phyloP scores from a whole-genome alignment of 2,113 vertebrate genomes.

The Chaetodon trifascialis region DNA sequence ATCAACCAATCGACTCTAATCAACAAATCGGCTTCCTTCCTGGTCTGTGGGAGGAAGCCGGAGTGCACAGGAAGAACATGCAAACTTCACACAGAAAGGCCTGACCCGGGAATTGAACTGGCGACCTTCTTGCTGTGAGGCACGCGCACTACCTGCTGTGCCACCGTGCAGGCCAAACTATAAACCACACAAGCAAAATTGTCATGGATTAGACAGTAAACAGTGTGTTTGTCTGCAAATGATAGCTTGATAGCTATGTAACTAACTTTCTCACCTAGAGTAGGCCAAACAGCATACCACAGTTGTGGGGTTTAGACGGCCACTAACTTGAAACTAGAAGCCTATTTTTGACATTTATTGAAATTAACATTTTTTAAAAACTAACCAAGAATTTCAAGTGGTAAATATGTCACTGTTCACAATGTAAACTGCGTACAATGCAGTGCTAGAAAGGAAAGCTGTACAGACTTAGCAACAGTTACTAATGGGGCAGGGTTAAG shows the following conservation, averaged over 20 bases:
- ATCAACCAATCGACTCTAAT: too few relatives aligned
- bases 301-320: background rate
- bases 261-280: background rate
- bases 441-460: background rate
- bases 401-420: too few relatives aligned
- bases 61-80: too few relatives aligned
- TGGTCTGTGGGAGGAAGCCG: too few relatives aligned
- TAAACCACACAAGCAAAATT: background rate
- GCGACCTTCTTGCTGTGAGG: too few relatives aligned
- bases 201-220: background rate
- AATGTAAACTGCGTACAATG: background rate
- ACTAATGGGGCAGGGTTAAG: background rate
- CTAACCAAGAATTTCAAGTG: background rate
- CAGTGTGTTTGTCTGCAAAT: background rate
- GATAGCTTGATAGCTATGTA: background rate
- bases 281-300: background rate
- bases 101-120: too few relatives aligned
- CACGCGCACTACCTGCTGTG: too few relatives aligned
- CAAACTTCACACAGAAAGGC: too few relatives aligned
- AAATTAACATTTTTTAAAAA: background rate
- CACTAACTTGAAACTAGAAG: too few relatives aligned
- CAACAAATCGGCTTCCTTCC: too few relatives aligned
- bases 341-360: too few relatives aligned
- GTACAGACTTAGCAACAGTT: background rate
- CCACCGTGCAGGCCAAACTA: too few relatives aligned